phyloP scores from a whole-genome alignment of 2,888 invertebrate species.

The Scaptomyza caliginosa region DNA sequence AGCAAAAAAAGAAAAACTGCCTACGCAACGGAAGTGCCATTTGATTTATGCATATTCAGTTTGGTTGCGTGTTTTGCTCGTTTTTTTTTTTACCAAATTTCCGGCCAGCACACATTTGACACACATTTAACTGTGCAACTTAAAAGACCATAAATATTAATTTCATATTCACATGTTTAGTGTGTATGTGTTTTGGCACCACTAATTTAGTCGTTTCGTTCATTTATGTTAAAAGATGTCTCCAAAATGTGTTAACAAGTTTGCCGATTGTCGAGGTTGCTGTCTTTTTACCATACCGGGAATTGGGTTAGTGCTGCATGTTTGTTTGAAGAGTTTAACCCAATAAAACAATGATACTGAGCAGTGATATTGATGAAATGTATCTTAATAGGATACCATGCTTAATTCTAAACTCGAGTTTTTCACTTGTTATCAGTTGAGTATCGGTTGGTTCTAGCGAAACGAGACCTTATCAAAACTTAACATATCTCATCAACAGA shows the following conservation, averaged over 20 bases:
- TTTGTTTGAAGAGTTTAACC: conserved; percentile 14
- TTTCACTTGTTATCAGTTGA: not conserved
- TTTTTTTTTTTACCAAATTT: conserved; percentile 57
- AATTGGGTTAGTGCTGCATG: conserved; percentile 70
- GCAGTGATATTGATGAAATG: too few relatives aligned
- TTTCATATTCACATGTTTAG: conserved; percentile 16
- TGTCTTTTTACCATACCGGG: conserved; percentile 58
- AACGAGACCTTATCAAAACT: conserved; percentile 25
- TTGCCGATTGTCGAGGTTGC: conserved; percentile 36
- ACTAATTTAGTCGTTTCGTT: conserved; percentile 51
- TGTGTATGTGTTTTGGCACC: conserved; percentile 4
- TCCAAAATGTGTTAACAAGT: conserved; percentile 27
- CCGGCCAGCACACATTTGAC: conserved; percentile 63
- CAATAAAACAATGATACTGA: too few relatives aligned
- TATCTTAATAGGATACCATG: not conserved
- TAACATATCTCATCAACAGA: conserved; percentile 35
- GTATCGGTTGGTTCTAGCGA: conserved; percentile 39
- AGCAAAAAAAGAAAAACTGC: conserved; percentile 19
- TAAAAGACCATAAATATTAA: conserved; percentile 63
- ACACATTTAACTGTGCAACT: conserved; percentile 60
- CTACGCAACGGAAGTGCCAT: conserved; percentile 70
- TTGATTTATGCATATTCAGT: conserved; percentile 73
- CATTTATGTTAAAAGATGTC: conserved; percentile 37
- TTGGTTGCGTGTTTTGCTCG: conserved; percentile 30
- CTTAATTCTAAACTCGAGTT: not conserved